These are phyloP conservation scores for Nezara viridula DNA, from an alignment of 2,888 invertebrate genomes.

Conservation along the genomic window DNA sequence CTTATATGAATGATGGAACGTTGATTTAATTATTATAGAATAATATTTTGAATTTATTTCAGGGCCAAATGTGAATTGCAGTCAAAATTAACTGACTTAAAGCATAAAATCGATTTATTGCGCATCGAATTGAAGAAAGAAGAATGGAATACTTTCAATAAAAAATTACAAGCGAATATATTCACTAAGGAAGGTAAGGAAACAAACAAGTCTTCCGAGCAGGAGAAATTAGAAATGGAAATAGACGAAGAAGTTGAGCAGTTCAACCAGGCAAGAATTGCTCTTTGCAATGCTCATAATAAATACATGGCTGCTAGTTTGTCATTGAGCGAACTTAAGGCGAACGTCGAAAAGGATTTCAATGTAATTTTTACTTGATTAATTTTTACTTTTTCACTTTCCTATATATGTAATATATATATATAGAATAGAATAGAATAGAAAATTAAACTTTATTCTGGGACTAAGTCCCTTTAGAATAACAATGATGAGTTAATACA, in stretches of 20 bases:
- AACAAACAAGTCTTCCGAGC: background rate
- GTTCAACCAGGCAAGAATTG: background rate
- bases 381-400: no score
- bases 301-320: background rate
- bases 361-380: background rate
- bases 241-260: background rate
- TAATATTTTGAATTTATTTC: no score
- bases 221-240: background rate
- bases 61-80: conserved; percentile 3
- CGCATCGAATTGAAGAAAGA: conserved; percentile 6
- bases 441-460: no score
- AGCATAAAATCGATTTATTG: background rate
- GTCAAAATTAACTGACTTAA: conserved; percentile 13
- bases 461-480: no score
- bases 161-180: background rate
- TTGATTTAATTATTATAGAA: no score
- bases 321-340: background rate
- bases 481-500: no score
- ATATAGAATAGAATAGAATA: no score
- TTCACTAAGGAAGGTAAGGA: background rate
- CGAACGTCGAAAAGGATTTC: background rate
- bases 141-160: conserved; percentile 44
- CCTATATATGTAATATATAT: no score
- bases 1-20: no score
- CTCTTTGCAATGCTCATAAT: background rate